These are phyloP conservation scores for Athetis lepigone DNA, from an alignment of 2,888 invertebrate species.

Conservation along the genomic window DNA sequence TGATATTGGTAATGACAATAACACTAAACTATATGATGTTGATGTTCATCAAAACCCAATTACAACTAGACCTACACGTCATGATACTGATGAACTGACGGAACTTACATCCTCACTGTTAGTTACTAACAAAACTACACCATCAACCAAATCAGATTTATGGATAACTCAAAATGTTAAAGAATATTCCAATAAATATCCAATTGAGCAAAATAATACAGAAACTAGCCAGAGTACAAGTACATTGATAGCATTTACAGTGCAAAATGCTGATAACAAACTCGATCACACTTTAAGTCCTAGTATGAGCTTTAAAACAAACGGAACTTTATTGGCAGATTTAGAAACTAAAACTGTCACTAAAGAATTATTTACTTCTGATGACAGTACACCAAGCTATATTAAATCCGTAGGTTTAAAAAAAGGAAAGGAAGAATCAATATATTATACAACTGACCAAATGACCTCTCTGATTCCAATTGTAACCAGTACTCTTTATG, in stretches of 20 bases:
- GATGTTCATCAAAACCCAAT: slow-evolving; percentile 11
- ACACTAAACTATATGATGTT: not conserved
- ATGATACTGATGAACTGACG: not conserved
- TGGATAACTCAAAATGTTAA: not conserved
- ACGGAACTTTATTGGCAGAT: not conserved
- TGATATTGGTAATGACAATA: not conserved
- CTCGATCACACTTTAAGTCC: not conserved
- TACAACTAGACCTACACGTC: not conserved
- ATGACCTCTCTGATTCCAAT: too few relatives aligned
- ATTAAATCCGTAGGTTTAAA: not conserved
- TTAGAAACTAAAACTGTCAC: not conserved
- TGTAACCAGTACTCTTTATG: too few relatives aligned
- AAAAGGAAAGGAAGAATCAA: not conserved
- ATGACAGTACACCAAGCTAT: not conserved
- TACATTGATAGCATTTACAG: not conserved
- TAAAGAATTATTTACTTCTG: not conserved
- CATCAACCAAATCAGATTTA: not conserved
- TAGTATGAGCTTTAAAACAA: slow-evolving; percentile 1
- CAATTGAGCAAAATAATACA: not conserved
- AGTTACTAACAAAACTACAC: not conserved
- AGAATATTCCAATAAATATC: not conserved
- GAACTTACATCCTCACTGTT: not conserved
- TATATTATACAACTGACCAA: not conserved
- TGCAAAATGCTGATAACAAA: not conserved
- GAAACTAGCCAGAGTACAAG: not conserved